Percentiles rank a stretch among this genome's conserved stretches.
Conservation (phyloP, 2,113 vertebrate genomes). For the Notechis scutatus region DNA sequence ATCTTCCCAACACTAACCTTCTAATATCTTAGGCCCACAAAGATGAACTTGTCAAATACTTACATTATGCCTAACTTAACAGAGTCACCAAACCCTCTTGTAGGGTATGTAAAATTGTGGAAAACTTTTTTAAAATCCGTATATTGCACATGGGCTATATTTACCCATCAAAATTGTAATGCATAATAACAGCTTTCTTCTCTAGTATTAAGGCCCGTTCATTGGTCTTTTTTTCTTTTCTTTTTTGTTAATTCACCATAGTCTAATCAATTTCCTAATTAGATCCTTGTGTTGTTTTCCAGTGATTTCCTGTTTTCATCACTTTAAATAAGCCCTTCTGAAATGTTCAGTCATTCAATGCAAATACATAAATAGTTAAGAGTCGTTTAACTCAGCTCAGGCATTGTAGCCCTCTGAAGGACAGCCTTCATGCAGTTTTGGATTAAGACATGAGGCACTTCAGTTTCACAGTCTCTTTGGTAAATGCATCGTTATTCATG, state of each 20-base stretch:
- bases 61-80: background rate
- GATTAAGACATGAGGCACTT: background rate
- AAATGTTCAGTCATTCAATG: background rate
- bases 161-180: background rate
- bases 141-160: background rate
- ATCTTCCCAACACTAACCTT: background rate
- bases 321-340: background rate
- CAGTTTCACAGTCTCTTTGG: background rate
- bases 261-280: slow-evolving; percentile 5
- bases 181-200: background rate
- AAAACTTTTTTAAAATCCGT: background rate
- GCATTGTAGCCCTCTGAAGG: background rate
- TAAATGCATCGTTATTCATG: background rate
- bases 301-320: background rate
- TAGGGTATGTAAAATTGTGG: background rate
- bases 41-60: background rate
- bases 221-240: fast-evolving
- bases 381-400: background rate
- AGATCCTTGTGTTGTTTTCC: background rate
- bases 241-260: background rate
- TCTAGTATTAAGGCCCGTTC: background rate
- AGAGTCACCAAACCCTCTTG: background rate
- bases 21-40: background rate
- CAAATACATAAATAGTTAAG: too few relatives aligned
- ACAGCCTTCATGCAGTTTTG: background rate